Evolutionary conservation across 2,113 vertebrate genomes (phyloP), one percentile per base, ranked within the genome.

Genomic region (Anthoscopus minutus): DNA sequence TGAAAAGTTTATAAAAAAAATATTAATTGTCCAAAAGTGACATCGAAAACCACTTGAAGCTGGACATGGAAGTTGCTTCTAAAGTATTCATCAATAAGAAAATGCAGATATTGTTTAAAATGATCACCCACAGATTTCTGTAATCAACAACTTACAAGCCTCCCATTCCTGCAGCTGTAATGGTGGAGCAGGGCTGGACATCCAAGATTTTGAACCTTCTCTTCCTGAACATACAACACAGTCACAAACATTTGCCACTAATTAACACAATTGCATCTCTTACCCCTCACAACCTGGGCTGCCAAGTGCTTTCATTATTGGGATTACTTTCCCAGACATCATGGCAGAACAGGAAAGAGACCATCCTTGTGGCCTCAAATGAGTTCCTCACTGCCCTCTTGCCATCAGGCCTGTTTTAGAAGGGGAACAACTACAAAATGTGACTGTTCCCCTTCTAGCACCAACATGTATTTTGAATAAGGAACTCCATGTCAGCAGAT

Each of bases 1-100:
- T 90, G 92, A 94, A 95, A 96, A 85, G 84, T 93, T 89, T 76
- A 86, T 87, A 92, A 97, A 97, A 97, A 97, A 97, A 88, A 96
- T 66, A 89, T 66, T 94, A 96, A 86, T 91, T 87, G 84, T 95
- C 92, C 92, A 89, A 96, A 97, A 97, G 94, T 94, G 88, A 91
- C 94, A 91, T 67, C 38, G 47, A 96, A 96, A 97, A 92, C 81
- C 51, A 47, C 89, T 53, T 80, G 91, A 95, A 94, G 96, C 94
- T 94, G 87, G 97, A 97, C 91, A 96, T 28, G 84, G 96, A 94
- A 84, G 83, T 83, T 94, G 96, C 95, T 93, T 95, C 88, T 80
- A 93, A 95, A 97, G 95, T 89, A 84, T 88, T 96, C 57, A 65
- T 93, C 86, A 56, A 44, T 81, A 96, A 92, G 77, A 93, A 96